Evolutionary conservation across 2,113 vertebrate genomes (phyloP), one percentile per base, ranked within the genome.

Genomic region (Brachyhypopomus occidentalis): DNA sequence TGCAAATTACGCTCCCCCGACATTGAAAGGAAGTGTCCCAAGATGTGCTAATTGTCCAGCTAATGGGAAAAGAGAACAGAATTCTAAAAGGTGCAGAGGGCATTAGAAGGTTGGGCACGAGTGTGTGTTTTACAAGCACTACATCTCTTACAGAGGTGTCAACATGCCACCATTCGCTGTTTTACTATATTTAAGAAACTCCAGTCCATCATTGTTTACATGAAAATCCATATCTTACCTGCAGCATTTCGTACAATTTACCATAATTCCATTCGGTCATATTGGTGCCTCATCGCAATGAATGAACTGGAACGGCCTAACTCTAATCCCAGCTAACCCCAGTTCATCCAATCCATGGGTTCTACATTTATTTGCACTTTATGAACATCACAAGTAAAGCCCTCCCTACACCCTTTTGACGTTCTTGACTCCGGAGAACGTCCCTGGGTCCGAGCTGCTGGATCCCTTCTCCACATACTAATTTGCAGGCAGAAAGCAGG

Each of bases 1-100:
- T 80, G 80, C 72, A 83, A 80, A 83, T 83, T 73, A 78, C 79
- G 59, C 72, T 17, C 59, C 58, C 71, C 72, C 23, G 62, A 25
- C 5, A 0, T 34, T 52, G 66, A 72, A 71, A 63, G 67, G 58
- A 67, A 25, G 70, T 9, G 5, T 58, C 45, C 11, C 30, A 22
- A 48, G 67, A 59, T 58, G 41, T 71, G 30, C 56, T 76, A 80
- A 85, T 77, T 75, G 74, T 67, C 74, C 72, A 64, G 59, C 45
- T 70, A 59, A 78, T 85, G 38, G 41, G 48, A 73, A 77, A 63
- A 78, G 69, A 59, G 48, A 52, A 52, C 9, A 52, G 56, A 41
- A 56, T 70, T 55, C 38, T n/a, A 23, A 63, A 60, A 73, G 67
- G 55, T 70, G 19, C 56, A 67, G 30, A 41, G 48, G 80, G 66